Evolutionary conservation across 1,140 invertebrate genomes (phyloP), one percentile per base, ranked within the genome.

Genomic region (Mycetomoellerius zeteki): DNA sequence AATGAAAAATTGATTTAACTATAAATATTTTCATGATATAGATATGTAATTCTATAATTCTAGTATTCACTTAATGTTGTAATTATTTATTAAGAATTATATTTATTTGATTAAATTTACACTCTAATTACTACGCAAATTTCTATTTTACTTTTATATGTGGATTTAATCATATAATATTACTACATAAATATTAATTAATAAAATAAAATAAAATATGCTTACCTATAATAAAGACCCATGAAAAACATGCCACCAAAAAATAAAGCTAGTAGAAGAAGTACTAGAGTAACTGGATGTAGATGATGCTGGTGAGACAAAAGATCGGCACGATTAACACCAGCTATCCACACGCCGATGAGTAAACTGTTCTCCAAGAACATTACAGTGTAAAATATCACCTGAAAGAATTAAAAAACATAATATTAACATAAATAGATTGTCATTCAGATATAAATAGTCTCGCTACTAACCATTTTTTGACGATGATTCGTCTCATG

Each of bases 371-470:
- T 99, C 95, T 99, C 98, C 62, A 98, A 95, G 93, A 98, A 97
- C 98, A 99, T 98, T 47, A 98, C 98, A n/a, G 97, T 96, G 95
- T 99, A 99, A 96, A 98, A 99, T 76, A 98, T 98, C 14, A 97
- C 95, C 97, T 97, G 92, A 72, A 89, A 86, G 88, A 86, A 81
- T 77, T 37, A 2, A 47, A 6, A 50, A 16, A 72, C 19, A 5
- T 5, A 85, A 24, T 2, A 72, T 77, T 64, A 77, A 47, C 30
- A 21, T 37, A 24, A 75, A 24, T 14, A 43, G 2, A 16, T 14
- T 72, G 12, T 43, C 37, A 43, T 43, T 43, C 37, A 43, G 8
- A 43, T 33, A 4, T 19, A 54, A 21, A 16, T n/a, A 30, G 1
- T 72, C 19, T 2, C n/a, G 10, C 24, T 0, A 92, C 93, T 91